Conservation (phyloP, 1,140 invertebrate species). For the Lordiphosa collinella region DNA sequence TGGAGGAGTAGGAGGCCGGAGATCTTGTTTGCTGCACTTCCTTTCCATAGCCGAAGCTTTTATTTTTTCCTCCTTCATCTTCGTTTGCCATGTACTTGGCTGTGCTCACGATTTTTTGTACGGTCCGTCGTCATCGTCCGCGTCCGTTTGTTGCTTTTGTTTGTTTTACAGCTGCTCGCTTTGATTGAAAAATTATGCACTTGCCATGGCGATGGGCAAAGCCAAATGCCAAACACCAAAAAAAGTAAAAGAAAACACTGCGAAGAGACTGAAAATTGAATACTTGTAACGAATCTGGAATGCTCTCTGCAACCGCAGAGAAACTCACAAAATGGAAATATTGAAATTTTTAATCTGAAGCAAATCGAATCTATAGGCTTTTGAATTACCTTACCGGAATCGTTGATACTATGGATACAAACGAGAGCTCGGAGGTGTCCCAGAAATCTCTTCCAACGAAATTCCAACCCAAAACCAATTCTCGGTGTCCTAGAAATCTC, state of each 20-base stretch:
- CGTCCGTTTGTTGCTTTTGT: slow-evolving; percentile 38
- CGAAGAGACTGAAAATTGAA: slow-evolving; percentile 22
- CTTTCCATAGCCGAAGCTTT: slow-evolving; percentile 10
- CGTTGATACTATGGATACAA: too few species aligned
- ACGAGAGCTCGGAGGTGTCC: too few species aligned
- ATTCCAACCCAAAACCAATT: too few species aligned
- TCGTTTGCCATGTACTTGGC: slow-evolving; percentile 26
- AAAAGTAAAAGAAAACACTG: slow-evolving; percentile 17
- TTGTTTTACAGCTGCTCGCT: slow-evolving; percentile 72
- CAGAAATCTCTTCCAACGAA: too few species aligned
- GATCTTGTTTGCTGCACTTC: slow-evolving; percentile 45
- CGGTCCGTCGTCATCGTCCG: slow-evolving; percentile 1
- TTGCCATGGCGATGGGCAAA: slow-evolving; percentile 60
- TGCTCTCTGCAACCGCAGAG: slow-evolving; percentile 20
- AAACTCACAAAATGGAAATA: background rate
- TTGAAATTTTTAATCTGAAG: too few species aligned
- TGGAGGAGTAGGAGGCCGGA: slow-evolving; percentile 11
- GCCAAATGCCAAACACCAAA: slow-evolving; percentile 58
- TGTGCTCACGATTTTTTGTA: slow-evolving; percentile 35
- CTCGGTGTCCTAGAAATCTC: too few species aligned
- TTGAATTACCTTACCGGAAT: too few species aligned
- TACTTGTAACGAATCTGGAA: slow-evolving; percentile 15
- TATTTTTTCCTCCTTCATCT: background rate
- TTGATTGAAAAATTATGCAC: slow-evolving; percentile 77
- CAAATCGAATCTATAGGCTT: too few species aligned